These are phyloP conservation scores for Rotaria magnacalcarata DNA, from an alignment of 2,888 invertebrate species.

Conservation along the genomic window DNA sequence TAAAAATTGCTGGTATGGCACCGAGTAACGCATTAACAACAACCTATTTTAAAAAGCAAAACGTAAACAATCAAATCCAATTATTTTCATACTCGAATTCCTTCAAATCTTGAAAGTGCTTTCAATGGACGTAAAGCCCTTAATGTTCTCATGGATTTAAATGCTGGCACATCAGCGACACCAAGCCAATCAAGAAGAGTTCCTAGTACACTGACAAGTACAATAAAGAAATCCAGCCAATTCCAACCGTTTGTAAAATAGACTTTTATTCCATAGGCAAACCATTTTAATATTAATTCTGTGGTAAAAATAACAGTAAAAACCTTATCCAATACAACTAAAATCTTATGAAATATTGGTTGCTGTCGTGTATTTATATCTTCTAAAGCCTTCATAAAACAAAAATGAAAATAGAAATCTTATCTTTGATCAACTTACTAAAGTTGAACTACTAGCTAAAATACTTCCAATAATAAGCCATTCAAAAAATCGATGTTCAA, in stretches of 20 bases:
- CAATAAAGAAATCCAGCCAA: slow-evolving; percentile 97
- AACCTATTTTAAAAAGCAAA: slow-evolving; percentile 62
- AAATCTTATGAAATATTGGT: background rate
- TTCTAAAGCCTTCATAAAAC: slow-evolving; percentile 37
- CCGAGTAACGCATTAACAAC: slow-evolving; percentile 97
- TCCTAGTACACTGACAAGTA: slow-evolving; percentile 79
- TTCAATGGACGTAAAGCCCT: slow-evolving; percentile 70
- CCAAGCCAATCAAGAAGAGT: slow-evolving; percentile 78
- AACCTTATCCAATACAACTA: slow-evolving; percentile 75
- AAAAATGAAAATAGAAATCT: too few species aligned
- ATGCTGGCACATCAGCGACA: slow-evolving; percentile 87
- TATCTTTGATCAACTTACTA: slow-evolving; percentile 66
- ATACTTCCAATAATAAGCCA: slow-evolving; percentile 98
- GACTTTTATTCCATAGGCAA: slow-evolving; percentile 89
- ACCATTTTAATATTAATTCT: slow-evolving; percentile 98
- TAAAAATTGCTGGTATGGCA: slow-evolving; percentile 98
- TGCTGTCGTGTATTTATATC: slow-evolving; percentile 42
- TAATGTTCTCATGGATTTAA: slow-evolving; percentile 72
- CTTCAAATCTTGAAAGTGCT: slow-evolving; percentile 99
- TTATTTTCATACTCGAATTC: slow-evolving; percentile 71
- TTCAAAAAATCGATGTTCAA: slow-evolving; percentile 98
- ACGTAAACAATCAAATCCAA: too few species aligned
- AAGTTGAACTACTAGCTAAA: slow-evolving; percentile 89
- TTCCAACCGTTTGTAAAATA: slow-evolving; percentile 99
- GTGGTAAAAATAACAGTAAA: slow-evolving; percentile 96